These are phyloP conservation scores for Chelidonichthys spinosus DNA, from an alignment of 2,797 vertebrate genomes.

Conservation along the genomic window DNA sequence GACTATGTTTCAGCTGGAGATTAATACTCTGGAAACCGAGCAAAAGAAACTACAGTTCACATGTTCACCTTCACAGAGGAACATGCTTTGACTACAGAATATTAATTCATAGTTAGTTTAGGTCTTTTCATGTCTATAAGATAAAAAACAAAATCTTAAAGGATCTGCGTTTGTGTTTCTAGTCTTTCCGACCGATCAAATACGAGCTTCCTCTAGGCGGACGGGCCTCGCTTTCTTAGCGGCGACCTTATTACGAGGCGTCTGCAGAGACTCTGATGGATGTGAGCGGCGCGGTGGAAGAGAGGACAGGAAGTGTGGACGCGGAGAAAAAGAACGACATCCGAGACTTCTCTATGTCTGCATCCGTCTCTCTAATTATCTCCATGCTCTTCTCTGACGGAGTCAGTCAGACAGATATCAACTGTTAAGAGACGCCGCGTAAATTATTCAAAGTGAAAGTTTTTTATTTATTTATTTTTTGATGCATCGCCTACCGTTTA, in stretches of 20 bases:
- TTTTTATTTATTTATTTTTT: constrained; percentile 33
- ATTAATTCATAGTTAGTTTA: background rate
- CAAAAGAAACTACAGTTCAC: background rate
- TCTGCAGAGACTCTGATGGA: constrained; percentile 47
- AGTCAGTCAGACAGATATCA: constrained; percentile 51
- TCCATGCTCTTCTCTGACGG: constrained; percentile 36
- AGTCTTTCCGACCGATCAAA: too few relatives aligned
- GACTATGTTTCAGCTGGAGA: constrained; percentile 14
- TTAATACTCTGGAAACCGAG: constrained; percentile 4
- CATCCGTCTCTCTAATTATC: constrained; percentile 49
- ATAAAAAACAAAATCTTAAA: background rate
- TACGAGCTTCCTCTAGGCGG: too few relatives aligned
- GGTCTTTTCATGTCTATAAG: background rate
- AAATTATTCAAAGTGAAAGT: constrained; percentile 54
- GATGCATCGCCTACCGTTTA: constrained; percentile 46
- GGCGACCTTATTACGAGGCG: constrained; percentile 53
- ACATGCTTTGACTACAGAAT: background rate
- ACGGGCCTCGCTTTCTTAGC: constrained; percentile 44
- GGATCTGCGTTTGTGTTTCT: too few relatives aligned
- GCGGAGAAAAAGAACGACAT: constrained; percentile 23
- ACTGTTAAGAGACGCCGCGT: constrained; percentile 44
- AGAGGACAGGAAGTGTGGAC: constrained; percentile 27
- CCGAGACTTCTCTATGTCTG: constrained; percentile 45
- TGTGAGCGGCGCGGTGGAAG: constrained; percentile 28
- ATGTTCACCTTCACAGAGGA: background rate